These are phyloP conservation scores for Heteropelma amictum DNA, from an alignment of 2,888 invertebrate genomes.

Conservation along the genomic window DNA sequence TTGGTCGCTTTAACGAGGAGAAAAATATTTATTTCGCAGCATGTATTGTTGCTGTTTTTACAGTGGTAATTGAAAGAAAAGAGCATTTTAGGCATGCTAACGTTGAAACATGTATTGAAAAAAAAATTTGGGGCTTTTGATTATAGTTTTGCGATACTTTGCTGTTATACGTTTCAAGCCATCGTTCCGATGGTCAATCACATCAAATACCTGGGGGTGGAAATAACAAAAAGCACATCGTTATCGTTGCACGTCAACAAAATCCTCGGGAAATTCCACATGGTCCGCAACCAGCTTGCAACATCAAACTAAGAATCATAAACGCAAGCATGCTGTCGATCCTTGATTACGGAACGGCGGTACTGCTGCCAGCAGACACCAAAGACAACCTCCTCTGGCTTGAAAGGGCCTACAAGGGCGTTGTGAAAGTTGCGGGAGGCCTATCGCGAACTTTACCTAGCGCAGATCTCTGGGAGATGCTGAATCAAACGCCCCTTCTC, in stretches of 20 bases:
- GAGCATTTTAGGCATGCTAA: too few species aligned
- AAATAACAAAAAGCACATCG: constrained; percentile 9
- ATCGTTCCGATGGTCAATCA: background rate
- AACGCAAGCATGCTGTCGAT: constrained; percentile 28
- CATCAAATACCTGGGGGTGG: constrained; percentile 7
- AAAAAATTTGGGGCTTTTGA: too few species aligned
- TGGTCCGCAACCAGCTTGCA: background rate
- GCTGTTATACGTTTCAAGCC: background rate
- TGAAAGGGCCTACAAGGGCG: constrained; percentile 22
- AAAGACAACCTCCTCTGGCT: constrained; percentile 24
- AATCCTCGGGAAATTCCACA: constrained; percentile 3
- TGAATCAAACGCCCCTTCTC: constrained; percentile 4
- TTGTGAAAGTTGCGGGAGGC: constrained; percentile 2
- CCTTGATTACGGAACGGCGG: constrained; percentile 27
- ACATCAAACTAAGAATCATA: constrained; percentile 2
- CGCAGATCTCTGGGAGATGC: constrained; percentile 2
- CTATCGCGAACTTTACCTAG: constrained; percentile 26
- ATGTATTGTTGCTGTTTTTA: background rate
- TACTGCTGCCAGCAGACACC: constrained; percentile 20
- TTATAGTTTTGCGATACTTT: background rate
- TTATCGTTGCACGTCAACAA: constrained; percentile 11
- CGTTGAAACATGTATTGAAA: too few species aligned
- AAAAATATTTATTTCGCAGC: background rate
- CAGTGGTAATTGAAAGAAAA: background rate
- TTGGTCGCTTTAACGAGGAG: background rate